Evolutionary conservation across 1,140 invertebrate genomes (phyloP), one percentile per base, ranked within the genome.

Genomic region (Trichoplusia ni): DNA sequence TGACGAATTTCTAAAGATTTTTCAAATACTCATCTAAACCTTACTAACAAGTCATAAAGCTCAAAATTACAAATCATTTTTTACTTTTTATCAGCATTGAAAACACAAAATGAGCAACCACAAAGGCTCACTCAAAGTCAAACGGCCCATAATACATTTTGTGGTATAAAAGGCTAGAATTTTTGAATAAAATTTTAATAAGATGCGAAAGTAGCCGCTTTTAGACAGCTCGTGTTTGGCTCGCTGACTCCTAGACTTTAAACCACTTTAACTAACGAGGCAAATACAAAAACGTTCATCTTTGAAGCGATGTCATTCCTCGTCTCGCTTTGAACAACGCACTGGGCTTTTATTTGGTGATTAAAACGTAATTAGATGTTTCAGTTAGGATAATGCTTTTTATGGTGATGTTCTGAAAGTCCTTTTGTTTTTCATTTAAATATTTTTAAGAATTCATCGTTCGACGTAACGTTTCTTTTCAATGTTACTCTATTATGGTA

Each of bases 111-210:
- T 18, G 27, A n/a, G 46, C 14, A 25, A 31, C 14, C 46, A 49
- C 25, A 49, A 49, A 49, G 46, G 19, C 19, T 18, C 11, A 13
- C 44, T 25, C 40, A 13, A 25, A 23, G 27, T 49, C 27, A 49
- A 42, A 16, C 25, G 14, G 13, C 46, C 46, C 25, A 49, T 49
- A 49, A 49, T 49, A 49, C 13, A 29, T 49, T 16, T 23, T 27
- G 23, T 14, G 27, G 13, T 29, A 49, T 33, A 35, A 51, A 49
- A 51, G 31, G 47, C 29, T 13, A 49, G 25, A 49, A 51, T 21
- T 51, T 49, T 51, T 25, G 4, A 35, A 33, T 33, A 35, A 51
- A 51, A 51, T 51, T 51, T 51, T 51, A 51, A 51, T 51, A 51
- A 51, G 47, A 51, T 11, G 29, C 47, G 13, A 51, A 29, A 49